A percentile compares a stretch with the other conserved stretches of the same genome.
These are phyloP conservation scores for Orgyia antiqua DNA, from an alignment of 2,888 invertebrate species.

Conservation along the genomic window DNA sequence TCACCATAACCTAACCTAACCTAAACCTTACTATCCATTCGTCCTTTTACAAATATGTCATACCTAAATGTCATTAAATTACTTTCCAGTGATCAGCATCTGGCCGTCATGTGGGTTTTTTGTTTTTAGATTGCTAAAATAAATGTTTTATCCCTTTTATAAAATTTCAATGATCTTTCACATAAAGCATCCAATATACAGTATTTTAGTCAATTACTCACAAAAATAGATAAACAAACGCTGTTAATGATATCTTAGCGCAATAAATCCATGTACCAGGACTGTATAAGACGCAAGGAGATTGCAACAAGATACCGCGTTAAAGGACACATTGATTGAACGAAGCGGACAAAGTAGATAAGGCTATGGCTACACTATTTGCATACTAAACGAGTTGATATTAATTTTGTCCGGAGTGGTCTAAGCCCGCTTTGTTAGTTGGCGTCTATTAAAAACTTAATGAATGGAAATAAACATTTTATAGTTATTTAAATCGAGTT, in stretches of 20 bases:
- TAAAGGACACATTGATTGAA: constrained; percentile 76
- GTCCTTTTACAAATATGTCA: no score
- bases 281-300: constrained; percentile 51
- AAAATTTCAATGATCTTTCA: no score
- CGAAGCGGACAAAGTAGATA: constrained; percentile 68
- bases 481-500: constrained; percentile 7
- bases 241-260: constrained; percentile 47
- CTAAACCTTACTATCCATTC: no score
- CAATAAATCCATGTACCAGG: constrained; percentile 61
- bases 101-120: no score
- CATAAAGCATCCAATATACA: no score
- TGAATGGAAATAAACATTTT: constrained; percentile 4
- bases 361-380: constrained; percentile 56
- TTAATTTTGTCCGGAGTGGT: constrained; percentile 56
- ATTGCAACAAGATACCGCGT: constrained; percentile 55
- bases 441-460: constrained; percentile 24
- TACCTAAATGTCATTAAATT: no score
- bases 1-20: no score
- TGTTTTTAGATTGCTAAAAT: no score
- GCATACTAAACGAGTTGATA: constrained; percentile 73
- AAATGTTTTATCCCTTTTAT: no score
- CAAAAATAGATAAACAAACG: no score
- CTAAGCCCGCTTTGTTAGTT: constrained; percentile 25
- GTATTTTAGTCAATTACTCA: no score
- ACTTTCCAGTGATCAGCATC: no score